These are phyloP conservation scores for Phrynocephalus guinanensis DNA, from an alignment of 2,797 vertebrate genomes.

Conservation along the genomic window DNA sequence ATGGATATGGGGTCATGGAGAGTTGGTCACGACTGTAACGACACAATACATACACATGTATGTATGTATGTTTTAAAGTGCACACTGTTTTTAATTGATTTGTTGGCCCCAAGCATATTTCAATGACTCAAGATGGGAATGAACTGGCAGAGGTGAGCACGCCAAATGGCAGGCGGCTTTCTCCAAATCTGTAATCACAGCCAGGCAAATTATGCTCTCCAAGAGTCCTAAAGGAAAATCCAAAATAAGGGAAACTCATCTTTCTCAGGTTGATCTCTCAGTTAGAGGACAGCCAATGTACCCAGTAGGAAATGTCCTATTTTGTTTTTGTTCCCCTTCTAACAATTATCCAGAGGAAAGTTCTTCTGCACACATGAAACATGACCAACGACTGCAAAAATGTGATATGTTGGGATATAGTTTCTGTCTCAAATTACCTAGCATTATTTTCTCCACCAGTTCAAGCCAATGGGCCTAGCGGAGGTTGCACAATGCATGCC, in stretches of 20 bases:
- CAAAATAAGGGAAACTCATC: not conserved
- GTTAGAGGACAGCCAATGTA: rapidly evolving
- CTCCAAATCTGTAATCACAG: slow-evolving; percentile 71
- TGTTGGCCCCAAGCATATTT: slow-evolving; percentile 58
- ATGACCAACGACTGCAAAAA: not conserved
- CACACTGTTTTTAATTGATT: not conserved
- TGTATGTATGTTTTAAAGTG: not conserved
- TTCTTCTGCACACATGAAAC: not conserved
- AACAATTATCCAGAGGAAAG: not conserved
- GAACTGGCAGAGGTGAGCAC: slow-evolving; percentile 65
- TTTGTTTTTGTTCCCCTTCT: not conserved
- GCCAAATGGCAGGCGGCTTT: slow-evolving; percentile 34
- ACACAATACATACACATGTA: no score
- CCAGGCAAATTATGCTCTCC: slow-evolving; percentile 61
- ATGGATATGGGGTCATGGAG: no score
- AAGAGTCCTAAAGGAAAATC: slow-evolving; percentile 70
- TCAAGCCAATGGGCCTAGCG: not conserved
- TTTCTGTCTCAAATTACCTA: not conserved
- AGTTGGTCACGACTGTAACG: no score
- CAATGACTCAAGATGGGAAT: slow-evolving; percentile 74
- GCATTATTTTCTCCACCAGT: not conserved
- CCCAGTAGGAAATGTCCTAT: not conserved
- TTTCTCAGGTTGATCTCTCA: not conserved
- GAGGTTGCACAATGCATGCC: not conserved
- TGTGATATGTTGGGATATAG: not conserved